Base-by-base conservation (phyloP, 2,888 invertebrate species). In the Diarsia dahlii region DNA sequence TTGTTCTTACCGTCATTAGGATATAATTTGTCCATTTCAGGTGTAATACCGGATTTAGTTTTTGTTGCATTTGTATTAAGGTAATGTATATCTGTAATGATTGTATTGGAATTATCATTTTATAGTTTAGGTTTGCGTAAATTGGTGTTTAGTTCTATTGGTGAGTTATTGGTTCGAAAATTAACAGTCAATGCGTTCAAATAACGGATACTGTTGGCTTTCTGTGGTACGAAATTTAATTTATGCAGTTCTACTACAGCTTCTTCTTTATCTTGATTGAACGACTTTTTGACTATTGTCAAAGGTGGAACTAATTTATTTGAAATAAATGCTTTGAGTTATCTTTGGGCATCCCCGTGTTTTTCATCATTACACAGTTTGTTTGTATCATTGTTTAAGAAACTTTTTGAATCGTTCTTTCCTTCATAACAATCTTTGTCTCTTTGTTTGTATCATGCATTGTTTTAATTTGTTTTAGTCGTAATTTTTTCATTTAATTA, bases 41-140 rank as follows among this genome's bases (percentile, higher is more conserved):
- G 34, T 64, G 58, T 70, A 80, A 77, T 66, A 60, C 52, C 78
- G 85, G 81, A 80, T 81, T n/a, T 78, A 23, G 69, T 86, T 86
- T 84, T 86, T 85, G 67, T 68, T 65, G 45, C 18, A 75, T 83
- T 12, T 46, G n/a, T 39, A 60, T 71, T 76, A 80, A 28, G 56
- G 20, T 58, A 56, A 60, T 81, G 58, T 39, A 39, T 67, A 66
- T 76, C 54, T 76, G 39, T 73, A 76, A 62, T 64, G n/a, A 64
- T 62, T 79, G 62, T 56, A 2, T 71, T 74, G 1, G 52, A 52
- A 74, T 78, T 82, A 45, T n/a, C 20, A 52, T 70, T 78, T 54
- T 60, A 56, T 45, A 15, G 15, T 39, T 68, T 67, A 46, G 10
- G n/a, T 63, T 78, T 78, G 10, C 1, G 12, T 46, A n/a, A 28